Evolutionary conservation across 2,888 invertebrate genomes (phyloP).

Genomic region (Apodemia mormo): DNA sequence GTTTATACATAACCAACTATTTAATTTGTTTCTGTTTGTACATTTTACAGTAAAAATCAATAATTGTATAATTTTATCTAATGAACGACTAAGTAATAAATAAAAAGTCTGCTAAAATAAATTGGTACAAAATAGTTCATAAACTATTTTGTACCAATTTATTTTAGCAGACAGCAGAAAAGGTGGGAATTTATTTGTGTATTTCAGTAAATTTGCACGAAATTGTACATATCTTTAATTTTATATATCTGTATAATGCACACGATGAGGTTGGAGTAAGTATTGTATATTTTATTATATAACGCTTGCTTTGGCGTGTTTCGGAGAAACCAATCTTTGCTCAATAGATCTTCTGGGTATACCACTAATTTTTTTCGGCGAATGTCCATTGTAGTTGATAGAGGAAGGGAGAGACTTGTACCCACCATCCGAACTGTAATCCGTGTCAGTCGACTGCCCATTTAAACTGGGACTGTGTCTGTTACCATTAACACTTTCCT

Average conservation of each 20-base stretch:
- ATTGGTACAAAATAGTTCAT: neutral
- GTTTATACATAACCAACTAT: too few relatives aligned
- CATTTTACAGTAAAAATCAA: neutral
- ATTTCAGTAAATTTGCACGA: neutral
- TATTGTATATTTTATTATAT: slow-evolving; percentile 36
- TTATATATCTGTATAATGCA: neutral
- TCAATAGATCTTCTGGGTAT: slow-evolving; percentile 75
- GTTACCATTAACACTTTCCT: slow-evolving; percentile 69
- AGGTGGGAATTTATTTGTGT: neutral
- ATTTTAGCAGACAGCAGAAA: neutral
- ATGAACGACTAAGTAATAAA: too few relatives aligned
- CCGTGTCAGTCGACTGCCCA: slow-evolving; percentile 75
- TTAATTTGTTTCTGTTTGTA: neutral
- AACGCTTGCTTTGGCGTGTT: slow-evolving; percentile 74
- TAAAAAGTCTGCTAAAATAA: too few relatives aligned
- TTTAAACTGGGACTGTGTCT: slow-evolving; percentile 68
- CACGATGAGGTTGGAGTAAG: slow-evolving; percentile 19
- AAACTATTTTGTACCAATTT: too few relatives aligned
- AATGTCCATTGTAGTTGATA: slow-evolving; percentile 63
- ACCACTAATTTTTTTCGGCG: slow-evolving; percentile 73
- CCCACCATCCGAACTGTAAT: slow-evolving; percentile 77
- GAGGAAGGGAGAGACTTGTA: slow-evolving; percentile 78
- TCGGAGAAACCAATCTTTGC: slow-evolving; percentile 69
- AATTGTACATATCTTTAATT: neutral
- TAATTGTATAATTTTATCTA: neutral